phyloP scores from a whole-genome alignment of 2,113 vertebrate genomes.

The Aramus guarauna region DNA sequence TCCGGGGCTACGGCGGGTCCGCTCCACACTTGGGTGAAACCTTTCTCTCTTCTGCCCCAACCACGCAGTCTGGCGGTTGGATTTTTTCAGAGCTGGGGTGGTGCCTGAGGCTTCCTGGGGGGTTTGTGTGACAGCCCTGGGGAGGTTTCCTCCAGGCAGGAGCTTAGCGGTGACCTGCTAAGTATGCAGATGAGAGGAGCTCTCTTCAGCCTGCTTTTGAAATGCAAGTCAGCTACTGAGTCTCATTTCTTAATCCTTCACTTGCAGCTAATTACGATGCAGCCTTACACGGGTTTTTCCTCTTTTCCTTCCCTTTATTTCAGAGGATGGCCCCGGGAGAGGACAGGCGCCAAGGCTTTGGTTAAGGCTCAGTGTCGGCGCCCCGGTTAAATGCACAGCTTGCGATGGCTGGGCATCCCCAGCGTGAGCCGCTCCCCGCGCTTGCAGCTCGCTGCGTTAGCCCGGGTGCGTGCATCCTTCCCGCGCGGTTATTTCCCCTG shows the following conservation, averaged over 20 bases:
- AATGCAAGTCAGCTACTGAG: neutral
- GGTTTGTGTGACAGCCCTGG: neutral
- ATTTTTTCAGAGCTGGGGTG: neutral
- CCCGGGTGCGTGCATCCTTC: neutral
- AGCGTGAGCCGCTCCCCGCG: neutral
- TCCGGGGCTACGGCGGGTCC: neutral
- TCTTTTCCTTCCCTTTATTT: neutral
- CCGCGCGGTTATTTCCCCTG: neutral
- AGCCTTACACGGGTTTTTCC: neutral
- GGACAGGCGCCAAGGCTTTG: neutral
- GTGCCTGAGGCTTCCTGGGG: neutral
- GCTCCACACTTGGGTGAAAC: neutral
- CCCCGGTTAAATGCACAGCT: neutral
- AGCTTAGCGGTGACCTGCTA: neutral
- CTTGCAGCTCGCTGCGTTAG: neutral
- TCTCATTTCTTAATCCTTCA: neutral
- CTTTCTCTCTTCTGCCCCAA: neutral
- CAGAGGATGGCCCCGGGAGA: neutral
- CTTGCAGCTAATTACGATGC: neutral
- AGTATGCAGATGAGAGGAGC: neutral
- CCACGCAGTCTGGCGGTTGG: rapidly evolving
- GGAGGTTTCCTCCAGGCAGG: neutral
- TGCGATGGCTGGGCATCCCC: neutral
- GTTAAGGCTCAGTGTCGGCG: neutral
- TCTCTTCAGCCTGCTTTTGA: neutral